These are phyloP conservation scores for Bursaphelenchus mucronatus DNA, from an alignment of 1,140 invertebrate species.

Conservation along the genomic window DNA sequence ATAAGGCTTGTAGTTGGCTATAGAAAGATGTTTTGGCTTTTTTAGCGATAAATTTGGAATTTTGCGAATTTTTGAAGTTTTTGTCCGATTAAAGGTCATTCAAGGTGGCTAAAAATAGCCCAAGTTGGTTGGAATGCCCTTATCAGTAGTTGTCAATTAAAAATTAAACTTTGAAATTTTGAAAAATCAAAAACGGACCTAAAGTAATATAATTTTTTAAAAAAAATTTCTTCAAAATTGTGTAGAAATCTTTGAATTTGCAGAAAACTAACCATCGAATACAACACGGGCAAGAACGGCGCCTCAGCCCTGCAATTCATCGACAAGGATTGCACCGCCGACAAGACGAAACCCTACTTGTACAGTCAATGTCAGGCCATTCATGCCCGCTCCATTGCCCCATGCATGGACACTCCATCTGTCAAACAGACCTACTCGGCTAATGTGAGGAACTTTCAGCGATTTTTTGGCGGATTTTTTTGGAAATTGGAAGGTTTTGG, in stretches of 20 bases:
- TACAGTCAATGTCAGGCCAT: constrained; percentile 74
- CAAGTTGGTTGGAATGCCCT: too few species aligned
- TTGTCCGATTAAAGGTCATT: too few species aligned
- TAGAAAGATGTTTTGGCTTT: too few species aligned
- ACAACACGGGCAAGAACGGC: constrained; percentile 70
- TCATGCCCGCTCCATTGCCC: constrained; percentile 71
- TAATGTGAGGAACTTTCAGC: constrained; percentile 65
- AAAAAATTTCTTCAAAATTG: neutral
- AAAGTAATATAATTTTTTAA: constrained; percentile 9
- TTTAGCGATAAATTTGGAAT: neutral
- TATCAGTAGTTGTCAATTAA: neutral
- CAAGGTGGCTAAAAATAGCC: too few species aligned
- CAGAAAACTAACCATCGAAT: constrained; percentile 70
- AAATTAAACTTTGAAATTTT: neutral
- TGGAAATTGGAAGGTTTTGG: neutral
- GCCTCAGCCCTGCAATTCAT: constrained; percentile 84
- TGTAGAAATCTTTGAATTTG: constrained; percentile 62
- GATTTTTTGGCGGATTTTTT: constrained; percentile 29
- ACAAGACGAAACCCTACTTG: constrained; percentile 79
- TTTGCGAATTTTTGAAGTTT: constrained; percentile 1
- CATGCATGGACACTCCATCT: constrained; percentile 88
- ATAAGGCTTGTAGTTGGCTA: too few species aligned
- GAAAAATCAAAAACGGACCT: constrained; percentile 10
- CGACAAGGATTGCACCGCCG: constrained; percentile 76
- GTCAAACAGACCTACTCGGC: constrained; percentile 82